Evolutionary conservation across 2,888 invertebrate species (phyloP).

Genomic region (Calliscelio sp.): DNA sequence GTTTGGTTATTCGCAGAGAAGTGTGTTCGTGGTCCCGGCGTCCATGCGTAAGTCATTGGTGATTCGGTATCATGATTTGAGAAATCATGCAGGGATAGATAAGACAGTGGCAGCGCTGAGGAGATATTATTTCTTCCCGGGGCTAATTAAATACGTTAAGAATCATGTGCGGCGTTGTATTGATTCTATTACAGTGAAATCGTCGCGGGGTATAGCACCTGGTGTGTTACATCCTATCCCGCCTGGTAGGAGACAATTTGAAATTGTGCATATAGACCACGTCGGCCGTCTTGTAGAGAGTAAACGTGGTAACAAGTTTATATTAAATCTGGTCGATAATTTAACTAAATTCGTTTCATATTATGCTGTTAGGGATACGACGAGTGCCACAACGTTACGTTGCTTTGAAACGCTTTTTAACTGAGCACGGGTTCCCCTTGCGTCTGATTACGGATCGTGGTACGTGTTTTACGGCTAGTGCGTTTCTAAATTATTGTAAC

Average conservation of each 20-base stretch:
- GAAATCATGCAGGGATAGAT: no score
- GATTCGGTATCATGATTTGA: no score
- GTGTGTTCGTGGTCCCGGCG: no score
- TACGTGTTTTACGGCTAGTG: slow-evolving; percentile 64
- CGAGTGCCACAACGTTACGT: slow-evolving; percentile 30
- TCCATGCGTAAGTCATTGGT: no score
- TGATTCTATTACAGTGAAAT: background rate
- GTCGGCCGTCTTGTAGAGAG: slow-evolving; percentile 72
- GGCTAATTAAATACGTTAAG: background rate
- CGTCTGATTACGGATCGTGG: no score
- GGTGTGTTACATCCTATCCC: slow-evolving; percentile 75
- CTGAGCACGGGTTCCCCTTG: no score
- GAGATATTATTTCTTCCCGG: no score
- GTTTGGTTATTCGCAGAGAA: no score
- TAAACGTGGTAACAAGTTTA: slow-evolving; percentile 64
- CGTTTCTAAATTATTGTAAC: slow-evolving; percentile 59
- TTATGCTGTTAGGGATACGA: slow-evolving; percentile 66
- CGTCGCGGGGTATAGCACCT: slow-evolving; percentile 65
- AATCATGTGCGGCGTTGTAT: background rate
- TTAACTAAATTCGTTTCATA: slow-evolving; percentile 72
- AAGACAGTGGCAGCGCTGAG: no score
- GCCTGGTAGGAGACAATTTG: slow-evolving; percentile 74
- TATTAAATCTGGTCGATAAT: slow-evolving; percentile 74
- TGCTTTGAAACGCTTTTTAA: no score
- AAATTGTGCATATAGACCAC: slow-evolving; percentile 74